phyloP scores from a whole-genome alignment of 2,888 invertebrate species.

The Pristionchus exspectatus region DNA sequence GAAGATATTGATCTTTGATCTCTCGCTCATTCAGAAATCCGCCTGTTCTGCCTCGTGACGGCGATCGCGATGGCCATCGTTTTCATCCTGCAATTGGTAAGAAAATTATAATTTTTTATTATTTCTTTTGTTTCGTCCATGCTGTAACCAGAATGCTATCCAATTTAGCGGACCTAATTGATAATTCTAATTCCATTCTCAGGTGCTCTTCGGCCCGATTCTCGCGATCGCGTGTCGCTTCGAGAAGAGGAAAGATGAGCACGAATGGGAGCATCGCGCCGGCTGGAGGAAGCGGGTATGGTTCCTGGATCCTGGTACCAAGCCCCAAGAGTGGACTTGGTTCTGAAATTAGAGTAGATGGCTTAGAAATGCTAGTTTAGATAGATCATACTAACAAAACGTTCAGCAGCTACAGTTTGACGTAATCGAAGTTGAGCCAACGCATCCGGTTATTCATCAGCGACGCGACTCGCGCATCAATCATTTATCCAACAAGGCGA shows the following conservation, averaged over 20 bases:
- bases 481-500: background rate
- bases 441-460: background rate
- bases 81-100: constrained; percentile 67
- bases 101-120: background rate
- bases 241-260: constrained; percentile 59
- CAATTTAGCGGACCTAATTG: too few species aligned
- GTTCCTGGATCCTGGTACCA: background rate
- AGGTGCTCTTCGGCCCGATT: constrained; percentile 74
- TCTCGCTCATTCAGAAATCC: constrained; percentile 69
- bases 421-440: background rate
- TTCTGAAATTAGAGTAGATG: too few species aligned
- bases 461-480: background rate
- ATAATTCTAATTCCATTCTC: background rate
- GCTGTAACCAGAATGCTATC: too few species aligned
- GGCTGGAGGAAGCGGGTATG: constrained; percentile 56
- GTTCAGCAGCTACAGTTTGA: background rate
- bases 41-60: constrained; percentile 77
- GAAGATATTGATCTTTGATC: background rate
- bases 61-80: constrained; percentile 76
- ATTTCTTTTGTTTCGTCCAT: background rate
- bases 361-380: too few species aligned
- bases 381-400: background rate
- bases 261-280: constrained; percentile 22
- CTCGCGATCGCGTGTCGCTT: constrained; percentile 72
- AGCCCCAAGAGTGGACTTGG: too few species aligned